Evolutionary conservation across 2,888 invertebrate species (phyloP).

Genomic region (Drosophila putrida): DNA sequence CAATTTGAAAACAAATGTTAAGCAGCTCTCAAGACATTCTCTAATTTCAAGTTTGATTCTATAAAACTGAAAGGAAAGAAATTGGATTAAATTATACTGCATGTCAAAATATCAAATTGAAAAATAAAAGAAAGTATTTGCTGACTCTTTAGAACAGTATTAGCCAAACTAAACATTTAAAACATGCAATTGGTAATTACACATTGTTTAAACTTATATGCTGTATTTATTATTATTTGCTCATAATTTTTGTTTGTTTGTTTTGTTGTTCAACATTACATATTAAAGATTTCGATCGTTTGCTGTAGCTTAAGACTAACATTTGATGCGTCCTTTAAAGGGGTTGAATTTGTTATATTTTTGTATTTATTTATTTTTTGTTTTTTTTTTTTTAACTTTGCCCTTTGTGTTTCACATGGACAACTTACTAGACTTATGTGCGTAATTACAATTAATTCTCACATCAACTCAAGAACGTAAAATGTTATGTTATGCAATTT

Average conservation of each 20-base stretch:
- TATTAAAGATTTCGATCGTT: constrained; percentile 60
- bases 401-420: constrained; percentile 68
- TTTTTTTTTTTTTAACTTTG: constrained; percentile 39
- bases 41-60: not conserved
- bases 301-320: constrained; percentile 66
- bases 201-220: constrained; percentile 53
- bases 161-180: not conserved
- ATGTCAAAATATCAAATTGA: not conserved
- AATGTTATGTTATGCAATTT: constrained; percentile 27
- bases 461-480: constrained; percentile 53
- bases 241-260: constrained; percentile 39
- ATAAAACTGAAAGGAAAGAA: not conserved
- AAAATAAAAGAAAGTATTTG: not conserved
- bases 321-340: constrained; percentile 56
- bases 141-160: not conserved
- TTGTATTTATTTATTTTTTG: constrained; percentile 9
- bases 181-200: constrained; percentile 25
- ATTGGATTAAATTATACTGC: not conserved
- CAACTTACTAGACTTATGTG: constrained; percentile 63
- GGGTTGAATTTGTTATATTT: constrained; percentile 25
- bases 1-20: not conserved
- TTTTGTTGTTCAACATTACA: constrained; percentile 67
- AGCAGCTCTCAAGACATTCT: not conserved
- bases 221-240: constrained; percentile 52
- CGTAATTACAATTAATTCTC: constrained; percentile 66